Evolutionary conservation across 1,140 invertebrate genomes (phyloP).

Genomic region (Samia ricini): DNA sequence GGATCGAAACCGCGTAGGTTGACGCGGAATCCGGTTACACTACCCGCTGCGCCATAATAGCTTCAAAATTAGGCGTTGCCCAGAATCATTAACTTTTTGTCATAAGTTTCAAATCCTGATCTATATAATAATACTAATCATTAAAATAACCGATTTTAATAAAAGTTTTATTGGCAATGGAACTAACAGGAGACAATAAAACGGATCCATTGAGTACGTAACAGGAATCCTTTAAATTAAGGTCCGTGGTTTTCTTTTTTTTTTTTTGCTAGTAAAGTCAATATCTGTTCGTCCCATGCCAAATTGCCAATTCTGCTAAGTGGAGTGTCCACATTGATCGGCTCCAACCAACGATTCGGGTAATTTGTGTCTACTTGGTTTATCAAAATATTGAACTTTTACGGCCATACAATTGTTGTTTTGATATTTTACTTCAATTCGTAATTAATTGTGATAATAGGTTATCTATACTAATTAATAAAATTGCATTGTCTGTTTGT

Average conservation of each 20-base stretch:
- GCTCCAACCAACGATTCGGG: constrained; percentile 23
- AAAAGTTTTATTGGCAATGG: too few species aligned
- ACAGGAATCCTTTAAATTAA: background rate
- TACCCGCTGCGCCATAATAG: too few species aligned
- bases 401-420: background rate
- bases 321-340: constrained; percentile 42
- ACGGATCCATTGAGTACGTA: background rate
- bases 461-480: too few species aligned
- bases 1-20: too few species aligned
- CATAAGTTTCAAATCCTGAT: too few species aligned
- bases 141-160: too few species aligned
- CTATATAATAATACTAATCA: too few species aligned
- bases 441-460: background rate
- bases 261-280: constrained; percentile 32
- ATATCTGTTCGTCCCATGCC: constrained; percentile 52
- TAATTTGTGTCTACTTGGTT: constrained; percentile 41
- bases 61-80: too few species aligned
- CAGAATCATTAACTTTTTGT: too few species aligned
- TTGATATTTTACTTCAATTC: background rate
- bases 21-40: too few species aligned
- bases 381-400: background rate
- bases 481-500: too few species aligned
- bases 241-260: background rate
- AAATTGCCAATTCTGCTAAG: constrained; percentile 65
- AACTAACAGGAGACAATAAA: background rate